Conservation (phyloP, 2,113 vertebrate species). For the Hyperopisus bebe region DNA sequence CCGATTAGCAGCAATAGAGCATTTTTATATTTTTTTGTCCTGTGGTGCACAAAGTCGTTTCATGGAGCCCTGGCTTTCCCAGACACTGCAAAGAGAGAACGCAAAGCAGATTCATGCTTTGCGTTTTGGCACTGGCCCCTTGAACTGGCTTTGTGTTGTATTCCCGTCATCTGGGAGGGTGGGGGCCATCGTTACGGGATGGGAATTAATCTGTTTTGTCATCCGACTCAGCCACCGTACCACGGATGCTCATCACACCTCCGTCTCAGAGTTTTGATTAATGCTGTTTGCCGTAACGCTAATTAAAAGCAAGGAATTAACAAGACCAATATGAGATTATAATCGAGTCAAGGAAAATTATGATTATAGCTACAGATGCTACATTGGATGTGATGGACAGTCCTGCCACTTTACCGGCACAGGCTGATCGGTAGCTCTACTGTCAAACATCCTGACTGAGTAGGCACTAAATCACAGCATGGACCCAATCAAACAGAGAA, state of each 20-base stretch:
- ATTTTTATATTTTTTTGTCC: constrained; percentile 14
- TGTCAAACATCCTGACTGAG: background rate
- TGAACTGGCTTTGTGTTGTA: background rate
- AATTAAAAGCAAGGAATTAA: background rate
- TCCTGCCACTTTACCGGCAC: background rate
- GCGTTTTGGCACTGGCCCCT: background rate
- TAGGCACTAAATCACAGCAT: background rate
- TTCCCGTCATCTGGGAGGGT: background rate
- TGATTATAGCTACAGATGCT: background rate
- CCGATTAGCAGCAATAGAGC: background rate
- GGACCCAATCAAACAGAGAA: background rate
- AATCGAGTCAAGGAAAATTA: background rate
- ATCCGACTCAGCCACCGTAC: background rate
- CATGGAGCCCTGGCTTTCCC: background rate
- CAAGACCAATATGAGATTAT: background rate
- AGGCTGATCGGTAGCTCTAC: no score
- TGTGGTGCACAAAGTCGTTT: constrained; percentile 1
- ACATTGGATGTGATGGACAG: background rate
- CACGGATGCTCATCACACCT: background rate
- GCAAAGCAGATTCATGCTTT: background rate
- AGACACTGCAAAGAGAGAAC: background rate
- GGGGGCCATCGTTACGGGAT: background rate
- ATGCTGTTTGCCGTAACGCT: background rate
- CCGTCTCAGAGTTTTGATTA: background rate
- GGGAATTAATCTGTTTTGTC: background rate